Evolutionary conservation across 2,888 invertebrate genomes (phyloP), one percentile per base, ranked within the genome.

Genomic region (Eucriotettix oculatus): DNA sequence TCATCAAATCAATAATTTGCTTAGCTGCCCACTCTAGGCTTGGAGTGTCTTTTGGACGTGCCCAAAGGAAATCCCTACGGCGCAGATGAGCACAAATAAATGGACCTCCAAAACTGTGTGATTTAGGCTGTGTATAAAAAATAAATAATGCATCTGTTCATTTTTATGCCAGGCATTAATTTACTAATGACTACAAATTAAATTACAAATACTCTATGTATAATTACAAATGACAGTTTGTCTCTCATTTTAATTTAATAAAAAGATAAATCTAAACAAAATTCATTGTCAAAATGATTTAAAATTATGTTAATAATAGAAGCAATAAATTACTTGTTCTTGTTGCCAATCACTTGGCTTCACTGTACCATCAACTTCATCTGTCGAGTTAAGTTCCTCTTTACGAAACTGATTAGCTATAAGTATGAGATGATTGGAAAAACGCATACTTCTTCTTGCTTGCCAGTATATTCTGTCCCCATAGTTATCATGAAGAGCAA

Each of bases 371-470:
- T 87, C 87, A 1, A 63, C 62, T 43, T 75, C 71, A 68, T 79
- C 80, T 14, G 73, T 76, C 0, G 89, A 88, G 68, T 83, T 78
- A n/a, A 90, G 76, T 67, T 78, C 74, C 16, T 71, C 68, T 57
- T 69, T 67, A 54, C 90, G 76, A 71, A 85, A 97, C 12, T 80
- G 71, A 58, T 79, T 78, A 0, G 91, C 95, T 44, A 85, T 78
- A 56, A 77, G 66, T 11, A 80, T 71, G 0, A 99, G 78, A 16
- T 81, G 72, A 57, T 76, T 75, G 61, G 86, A 85, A 71, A 96
- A 98, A 66, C 90, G 79, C 92, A 98, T 93, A 68, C 97, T 97
- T 66, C 92, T 80, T 62, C 92, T 78, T 17, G 87, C 90, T 66
- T 78, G 76, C 97, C 97, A 97, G 72, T 90, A 97, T 41, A 81